Evolutionary conservation across 2,888 invertebrate genomes (phyloP), one percentile per base, ranked within the genome.

Genomic region (Papilio gigon): DNA sequence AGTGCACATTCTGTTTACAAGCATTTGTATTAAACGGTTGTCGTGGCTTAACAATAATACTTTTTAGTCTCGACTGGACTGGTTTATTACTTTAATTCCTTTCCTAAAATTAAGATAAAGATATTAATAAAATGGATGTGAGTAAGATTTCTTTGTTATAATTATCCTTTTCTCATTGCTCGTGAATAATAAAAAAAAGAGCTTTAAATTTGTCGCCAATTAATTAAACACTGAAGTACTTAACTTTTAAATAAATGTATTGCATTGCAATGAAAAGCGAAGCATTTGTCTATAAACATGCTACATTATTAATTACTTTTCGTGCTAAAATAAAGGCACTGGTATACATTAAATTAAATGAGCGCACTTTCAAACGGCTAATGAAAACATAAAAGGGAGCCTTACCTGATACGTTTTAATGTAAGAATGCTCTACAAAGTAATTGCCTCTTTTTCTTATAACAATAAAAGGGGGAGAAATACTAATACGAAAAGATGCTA

Each of bases 271-370:
- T 22, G 14, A 6, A 50, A 50, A 14, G 25, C 25, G 1, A 5
- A 14, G 5, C 1, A 12, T 14, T 0, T 3, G 9, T 25, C 12
- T 11, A 4, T 12, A 12, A 12, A 47, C 9, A 2, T 22, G 22
- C 4, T 40, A n/a, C n/a, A n/a, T n/a, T 4, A 4, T 12, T 25
- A 14, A 22, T 25, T 14, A 25, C 33, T 33, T 40, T 56, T 56
- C 6, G 30, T 40, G 30, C 20, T 27, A 56, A 30, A 65, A 42
- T 30, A 30, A 14, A 56, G 56, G 30, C 20, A 56, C 64, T 17
- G 20, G 40, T 20, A 27, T 56, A 56, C 30, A 56, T 40, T 56
- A 65, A 44, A 65, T 65, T 65, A 65, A 65, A 44, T 58, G 58
- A 58, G 58, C 42, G 30, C 17, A 42, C 22, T 30, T 33, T 65